A percentile compares a stretch with the other conserved stretches of the same genome.
Conservation (phyloP, 37 sponge, comb jelly and placozoan genomes). For the Chondrosia reniformis region DNA sequence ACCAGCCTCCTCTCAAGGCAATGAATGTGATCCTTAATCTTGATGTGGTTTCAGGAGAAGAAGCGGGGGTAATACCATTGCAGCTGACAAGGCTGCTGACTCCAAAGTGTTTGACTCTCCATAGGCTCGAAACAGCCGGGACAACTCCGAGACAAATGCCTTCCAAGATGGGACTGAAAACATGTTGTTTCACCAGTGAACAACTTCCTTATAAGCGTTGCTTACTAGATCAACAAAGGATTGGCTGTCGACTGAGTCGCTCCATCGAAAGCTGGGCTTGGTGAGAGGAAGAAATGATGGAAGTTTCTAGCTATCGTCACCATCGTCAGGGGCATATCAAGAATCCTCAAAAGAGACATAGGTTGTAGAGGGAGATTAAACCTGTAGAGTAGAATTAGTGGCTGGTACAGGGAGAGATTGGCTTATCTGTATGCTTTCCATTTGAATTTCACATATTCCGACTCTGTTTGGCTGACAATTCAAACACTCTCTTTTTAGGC, state of each 20-base stretch:
- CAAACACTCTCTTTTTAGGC: too few relatives aligned
- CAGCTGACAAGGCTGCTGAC: background rate
- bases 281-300: background rate
- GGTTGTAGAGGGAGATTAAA: background rate
- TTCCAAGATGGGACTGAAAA: background rate
- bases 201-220: background rate
- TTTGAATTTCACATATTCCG: background rate
- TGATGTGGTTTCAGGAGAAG: conserved; percentile 4
- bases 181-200: background rate
- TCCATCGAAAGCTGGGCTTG: conserved; percentile 4
- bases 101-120: background rate
- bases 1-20: background rate
- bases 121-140: background rate
- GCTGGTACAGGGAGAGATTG: background rate
- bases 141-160: background rate
- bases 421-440: background rate
- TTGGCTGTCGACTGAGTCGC: background rate
- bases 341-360: background rate
- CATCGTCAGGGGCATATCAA: too few relatives aligned
- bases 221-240: background rate
- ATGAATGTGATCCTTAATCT: background rate
- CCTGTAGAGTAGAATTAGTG: background rate
- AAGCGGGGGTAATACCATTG: background rate
- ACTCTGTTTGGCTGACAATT: background rate
- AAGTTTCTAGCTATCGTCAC: background rate